A percentile compares a stretch with the other conserved stretches of the same genome.
phyloP scores from a whole-genome alignment of 2,797 vertebrate species.

The Gobionotothen gibberifrons region DNA sequence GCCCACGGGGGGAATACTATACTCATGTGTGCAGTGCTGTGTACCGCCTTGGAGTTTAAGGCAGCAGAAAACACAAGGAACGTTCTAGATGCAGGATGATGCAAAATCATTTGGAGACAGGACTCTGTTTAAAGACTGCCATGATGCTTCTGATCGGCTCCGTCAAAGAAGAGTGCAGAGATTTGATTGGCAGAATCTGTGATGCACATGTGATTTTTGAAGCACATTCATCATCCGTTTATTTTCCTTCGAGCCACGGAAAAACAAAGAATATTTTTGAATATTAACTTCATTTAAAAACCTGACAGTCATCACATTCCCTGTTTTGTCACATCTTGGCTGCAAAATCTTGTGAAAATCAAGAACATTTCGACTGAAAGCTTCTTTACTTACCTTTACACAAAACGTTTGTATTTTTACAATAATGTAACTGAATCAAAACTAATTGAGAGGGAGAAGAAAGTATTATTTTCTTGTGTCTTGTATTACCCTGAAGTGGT shows the following conservation, averaged over 20 bases:
- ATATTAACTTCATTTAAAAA: slow-evolving; percentile 2
- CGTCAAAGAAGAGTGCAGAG: no score
- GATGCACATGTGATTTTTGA: neutral
- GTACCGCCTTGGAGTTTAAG: neutral
- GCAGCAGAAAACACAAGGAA: neutral
- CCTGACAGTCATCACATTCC: neutral
- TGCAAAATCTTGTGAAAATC: neutral
- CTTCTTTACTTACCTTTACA: neutral
- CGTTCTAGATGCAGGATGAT: neutral
- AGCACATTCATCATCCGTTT: neutral
- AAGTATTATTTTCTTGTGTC: slow-evolving; percentile 5
- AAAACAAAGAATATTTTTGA: neutral
- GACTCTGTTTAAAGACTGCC: neutral
- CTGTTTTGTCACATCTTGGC: neutral
- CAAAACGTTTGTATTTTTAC: neutral
- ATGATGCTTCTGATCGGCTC: neutral
- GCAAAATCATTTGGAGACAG: neutral
- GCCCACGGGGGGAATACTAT: neutral
- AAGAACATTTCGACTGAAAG: neutral
- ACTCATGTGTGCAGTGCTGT: neutral
- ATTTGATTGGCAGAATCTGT: neutral
- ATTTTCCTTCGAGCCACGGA: neutral
- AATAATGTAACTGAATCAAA: neutral
- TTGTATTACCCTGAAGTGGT: slow-evolving; percentile 10
- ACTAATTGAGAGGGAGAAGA: neutral